phyloP scores from a whole-genome alignment of 2,797 vertebrate genomes.

The Pelobates cultripes region DNA sequence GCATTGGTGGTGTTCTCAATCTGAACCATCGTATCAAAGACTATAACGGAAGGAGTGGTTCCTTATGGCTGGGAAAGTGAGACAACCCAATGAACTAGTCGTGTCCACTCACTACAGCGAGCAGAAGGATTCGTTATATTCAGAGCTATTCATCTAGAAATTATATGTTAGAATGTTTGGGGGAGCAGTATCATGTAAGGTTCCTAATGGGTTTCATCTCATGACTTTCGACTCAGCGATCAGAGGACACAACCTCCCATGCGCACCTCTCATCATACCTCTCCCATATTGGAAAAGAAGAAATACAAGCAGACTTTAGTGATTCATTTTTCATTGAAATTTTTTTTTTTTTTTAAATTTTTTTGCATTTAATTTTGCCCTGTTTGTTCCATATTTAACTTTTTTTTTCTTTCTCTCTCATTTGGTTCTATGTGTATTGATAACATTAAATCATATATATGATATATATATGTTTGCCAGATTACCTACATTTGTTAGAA shows the following conservation, averaged over 20 bases:
- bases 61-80: not conserved
- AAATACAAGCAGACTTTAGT: not conserved
- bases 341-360: not conserved
- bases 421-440: slow-evolving; percentile 2
- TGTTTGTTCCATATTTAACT: not conserved
- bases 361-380: slow-evolving; percentile 27
- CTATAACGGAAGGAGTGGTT: not conserved
- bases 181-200: not conserved
- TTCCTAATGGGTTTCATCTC: slow-evolving; percentile 6
- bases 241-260: not conserved
- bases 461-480: not conserved
- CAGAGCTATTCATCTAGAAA: not conserved
- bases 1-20: not conserved
- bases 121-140: not conserved
- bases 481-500: not conserved
- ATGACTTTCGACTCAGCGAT: not conserved
- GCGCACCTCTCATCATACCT: not conserved
- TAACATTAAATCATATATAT: not conserved
- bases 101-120: not conserved
- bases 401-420: not conserved
- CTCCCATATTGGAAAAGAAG: not conserved
- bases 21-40: not conserved
- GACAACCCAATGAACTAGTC: not conserved
- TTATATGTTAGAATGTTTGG: not conserved
- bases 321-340: not conserved